Evolutionary conservation across 1,140 invertebrate species (phyloP), one percentile per base, ranked within the genome.

Genomic region (Forficula auricularia): DNA sequence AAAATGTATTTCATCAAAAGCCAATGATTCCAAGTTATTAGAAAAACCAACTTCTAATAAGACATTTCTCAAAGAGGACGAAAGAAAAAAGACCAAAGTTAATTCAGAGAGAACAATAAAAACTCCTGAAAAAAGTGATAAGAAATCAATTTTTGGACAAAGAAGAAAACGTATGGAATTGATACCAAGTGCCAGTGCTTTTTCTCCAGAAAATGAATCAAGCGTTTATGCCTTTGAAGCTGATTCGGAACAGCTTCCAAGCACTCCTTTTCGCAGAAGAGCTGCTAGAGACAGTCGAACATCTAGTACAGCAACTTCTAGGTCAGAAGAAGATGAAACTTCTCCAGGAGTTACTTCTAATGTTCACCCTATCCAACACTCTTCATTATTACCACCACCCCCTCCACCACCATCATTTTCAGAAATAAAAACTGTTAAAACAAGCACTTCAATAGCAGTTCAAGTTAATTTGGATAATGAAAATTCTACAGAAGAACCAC

Each of bases 211-310:
- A 47, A 77, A 78, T 51, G 75, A 79, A 50, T 74, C 72, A 31
- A 77, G 74, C 49, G 73, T 78, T 20, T 79, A 79, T 51, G 75
- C 76, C 1, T 79, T 79, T 56, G 72, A 76, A 45, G 72, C 71
- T 30, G 72, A 71, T 10, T 64, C 58, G 46, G 69, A 67, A 45
- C 48, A 59, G 8, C 43, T 48, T 19, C 66, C 68, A 2, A 66
- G 52, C 32, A 72, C 69, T 1, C 73, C 73, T 2, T 75, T 75
- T 49, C 54, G 73, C 27, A 58, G 74, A 39, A 60, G 71, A 52
- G 56, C 22, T 36, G 15, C 48, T 42, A 39, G 38, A 22, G 41
- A 39, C 19, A 46, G 44, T 33, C 38, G 40, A 60, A 60, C 42
- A 61, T 57, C 63, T 3, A 61, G 60, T 50, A 60, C 59, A 10